phyloP scores from a whole-genome alignment of 2,797 vertebrate species.

The Phoxinus dragarum region DNA sequence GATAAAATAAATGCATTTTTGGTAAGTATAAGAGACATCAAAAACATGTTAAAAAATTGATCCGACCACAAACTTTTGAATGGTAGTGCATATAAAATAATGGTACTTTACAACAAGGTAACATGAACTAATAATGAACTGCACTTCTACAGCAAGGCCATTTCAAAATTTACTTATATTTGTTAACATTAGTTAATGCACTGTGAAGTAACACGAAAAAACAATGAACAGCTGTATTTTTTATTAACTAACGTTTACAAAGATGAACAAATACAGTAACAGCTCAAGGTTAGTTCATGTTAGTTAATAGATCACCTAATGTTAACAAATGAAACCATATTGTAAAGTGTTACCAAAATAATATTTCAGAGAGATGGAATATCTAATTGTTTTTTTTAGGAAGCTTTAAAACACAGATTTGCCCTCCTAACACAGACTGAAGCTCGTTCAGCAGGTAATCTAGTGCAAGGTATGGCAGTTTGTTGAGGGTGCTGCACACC shows the following conservation, averaged over 20 bases:
- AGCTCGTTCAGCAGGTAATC: neutral
- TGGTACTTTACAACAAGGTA: no score
- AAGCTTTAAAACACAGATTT: neutral
- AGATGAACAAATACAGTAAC: no score
- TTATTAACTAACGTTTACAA: no score
- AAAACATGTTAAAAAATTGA: neutral
- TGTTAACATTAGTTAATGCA: no score
- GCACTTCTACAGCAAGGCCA: no score
- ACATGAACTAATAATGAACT: no score
- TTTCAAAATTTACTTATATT: no score
- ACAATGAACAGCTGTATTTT: no score
- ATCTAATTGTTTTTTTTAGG: neutral
- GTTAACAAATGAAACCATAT: no score
- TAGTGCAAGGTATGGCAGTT: neutral
- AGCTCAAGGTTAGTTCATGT: no score
- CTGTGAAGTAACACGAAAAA: no score
- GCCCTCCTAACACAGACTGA: neutral
- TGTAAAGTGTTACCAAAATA: neutral
- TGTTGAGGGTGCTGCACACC: conserved; percentile 28
- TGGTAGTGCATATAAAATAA: neutral
- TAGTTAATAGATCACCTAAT: no score
- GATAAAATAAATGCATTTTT: neutral
- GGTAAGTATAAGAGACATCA: neutral
- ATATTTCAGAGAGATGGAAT: neutral
- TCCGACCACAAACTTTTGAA: neutral